phyloP scores from a whole-genome alignment of 2,888 invertebrate genomes.

The Holacanthella duospinosa region DNA sequence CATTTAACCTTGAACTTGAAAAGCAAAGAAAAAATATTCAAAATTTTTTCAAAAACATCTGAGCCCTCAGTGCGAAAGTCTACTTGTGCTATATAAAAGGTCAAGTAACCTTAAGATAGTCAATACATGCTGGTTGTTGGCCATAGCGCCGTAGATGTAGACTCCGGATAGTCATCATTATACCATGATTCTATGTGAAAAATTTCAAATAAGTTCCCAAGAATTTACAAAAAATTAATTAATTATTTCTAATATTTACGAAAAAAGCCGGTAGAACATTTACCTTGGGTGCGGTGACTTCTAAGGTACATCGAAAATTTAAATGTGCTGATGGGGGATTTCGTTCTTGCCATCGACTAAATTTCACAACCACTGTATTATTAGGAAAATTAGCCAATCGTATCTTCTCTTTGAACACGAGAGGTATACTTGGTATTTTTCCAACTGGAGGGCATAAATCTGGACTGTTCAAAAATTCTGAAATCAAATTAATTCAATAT shows the following conservation, averaged over 20 bases:
- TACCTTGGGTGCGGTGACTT: constrained; percentile 32
- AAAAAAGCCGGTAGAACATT: no score
- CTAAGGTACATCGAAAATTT: constrained; percentile 32
- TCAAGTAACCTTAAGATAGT: constrained; percentile 8
- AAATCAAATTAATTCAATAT: constrained; percentile 43
- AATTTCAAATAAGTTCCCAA: neutral
- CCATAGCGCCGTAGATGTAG: constrained; percentile 11
- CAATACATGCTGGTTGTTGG: neutral
- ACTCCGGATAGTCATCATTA: constrained; percentile 28
- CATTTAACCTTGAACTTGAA: constrained; percentile 16
- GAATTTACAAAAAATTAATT: neutral
- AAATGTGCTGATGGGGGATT: constrained; percentile 21
- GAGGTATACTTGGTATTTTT: constrained; percentile 15
- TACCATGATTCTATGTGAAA: constrained; percentile 18
- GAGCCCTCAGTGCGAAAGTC: neutral
- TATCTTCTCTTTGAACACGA: constrained; percentile 29
- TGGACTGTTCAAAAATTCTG: constrained; percentile 35
- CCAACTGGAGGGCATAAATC: constrained; percentile 30
- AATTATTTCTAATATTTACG: neutral
- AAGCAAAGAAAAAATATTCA: neutral
- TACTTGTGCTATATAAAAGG: no score
- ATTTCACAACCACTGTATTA: constrained; percentile 31
- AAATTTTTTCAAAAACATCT: neutral
- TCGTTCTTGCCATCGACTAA: constrained; percentile 33
- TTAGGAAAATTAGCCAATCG: constrained; percentile 32